A percentile compares a stretch with the other conserved stretches of the same genome.
Evolutionary conservation across 1,140 invertebrate species (phyloP).

Genomic region (Neelides sp.): DNA sequence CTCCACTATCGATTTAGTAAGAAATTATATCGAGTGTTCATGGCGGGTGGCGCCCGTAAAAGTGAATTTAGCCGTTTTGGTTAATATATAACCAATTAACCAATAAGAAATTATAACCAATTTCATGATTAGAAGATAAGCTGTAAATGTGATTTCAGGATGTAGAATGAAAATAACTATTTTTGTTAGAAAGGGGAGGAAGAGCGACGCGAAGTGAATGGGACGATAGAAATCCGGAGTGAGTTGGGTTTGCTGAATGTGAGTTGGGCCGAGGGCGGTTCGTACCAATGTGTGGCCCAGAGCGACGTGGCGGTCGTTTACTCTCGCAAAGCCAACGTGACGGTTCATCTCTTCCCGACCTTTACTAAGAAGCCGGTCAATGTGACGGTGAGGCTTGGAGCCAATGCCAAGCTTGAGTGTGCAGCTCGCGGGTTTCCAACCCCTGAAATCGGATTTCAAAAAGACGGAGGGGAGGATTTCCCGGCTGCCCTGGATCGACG

Average conservation of each 20-base stretch:
- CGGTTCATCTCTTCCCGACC: conserved; percentile 71
- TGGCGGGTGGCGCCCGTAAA: too few relatives aligned
- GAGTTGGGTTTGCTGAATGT: conserved; percentile 57
- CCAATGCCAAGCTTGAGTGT: conserved; percentile 78
- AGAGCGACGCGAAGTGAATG: conserved; percentile 30
- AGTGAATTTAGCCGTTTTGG: too few relatives aligned
- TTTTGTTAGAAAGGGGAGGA: conserved; percentile 32
- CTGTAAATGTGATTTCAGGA: neutral
- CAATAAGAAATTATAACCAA: too few relatives aligned
- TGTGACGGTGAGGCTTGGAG: conserved; percentile 67
- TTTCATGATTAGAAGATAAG: neutral
- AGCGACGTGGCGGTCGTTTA: conserved; percentile 83
- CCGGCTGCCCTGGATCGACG: conserved; percentile 83
- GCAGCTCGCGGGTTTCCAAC: conserved; percentile 73
- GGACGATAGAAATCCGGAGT: conserved; percentile 41
- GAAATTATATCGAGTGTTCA: too few relatives aligned
- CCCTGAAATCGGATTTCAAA: conserved; percentile 78
- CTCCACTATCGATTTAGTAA: too few relatives aligned
- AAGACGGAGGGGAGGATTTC: conserved; percentile 89
- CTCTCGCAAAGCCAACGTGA: conserved; percentile 69
- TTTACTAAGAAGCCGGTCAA: conserved; percentile 76
- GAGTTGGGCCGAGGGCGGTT: conserved; percentile 61
- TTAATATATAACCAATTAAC: too few relatives aligned
- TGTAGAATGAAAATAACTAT: neutral
- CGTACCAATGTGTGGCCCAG: conserved; percentile 83